A percentile compares a stretch with the other conserved stretches of the same genome.
phyloP scores from a whole-genome alignment of 1,140 invertebrate genomes.

The Melanaphis sacchari region DNA sequence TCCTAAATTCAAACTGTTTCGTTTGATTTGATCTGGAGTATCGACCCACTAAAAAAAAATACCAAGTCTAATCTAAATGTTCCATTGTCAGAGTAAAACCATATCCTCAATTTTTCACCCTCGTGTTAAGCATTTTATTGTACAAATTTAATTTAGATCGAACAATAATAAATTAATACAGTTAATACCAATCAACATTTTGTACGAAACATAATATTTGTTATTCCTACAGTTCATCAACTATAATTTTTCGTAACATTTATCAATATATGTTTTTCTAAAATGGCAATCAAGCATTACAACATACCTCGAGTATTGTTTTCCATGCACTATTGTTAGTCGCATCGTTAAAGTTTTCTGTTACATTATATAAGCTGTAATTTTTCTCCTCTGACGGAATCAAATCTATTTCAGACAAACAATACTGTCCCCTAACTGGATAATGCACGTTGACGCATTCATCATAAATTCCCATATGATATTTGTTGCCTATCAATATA shows the following conservation, averaged over 20 bases:
- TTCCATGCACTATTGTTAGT: not conserved
- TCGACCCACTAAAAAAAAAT: conserved; percentile 32
- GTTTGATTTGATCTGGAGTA: not conserved
- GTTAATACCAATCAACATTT: not conserved
- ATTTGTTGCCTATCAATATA: not conserved
- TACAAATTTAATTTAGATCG: not conserved
- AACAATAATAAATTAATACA: not conserved
- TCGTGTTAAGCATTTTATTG: no score
- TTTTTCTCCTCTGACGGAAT: not conserved
- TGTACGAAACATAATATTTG: not conserved
- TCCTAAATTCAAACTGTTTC: conserved; percentile 24
- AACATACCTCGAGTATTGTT: conserved; percentile 30
- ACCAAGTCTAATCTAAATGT: not conserved
- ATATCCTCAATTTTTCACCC: not conserved
- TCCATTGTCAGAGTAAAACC: not conserved
- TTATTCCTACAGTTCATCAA: not conserved
- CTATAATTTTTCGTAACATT: not conserved
- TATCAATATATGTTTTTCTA: not conserved
- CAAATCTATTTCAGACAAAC: conserved; percentile 4
- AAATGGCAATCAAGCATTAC: not conserved
- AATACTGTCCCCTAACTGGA: conserved; percentile 34
- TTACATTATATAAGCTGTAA: not conserved
- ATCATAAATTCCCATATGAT: conserved; percentile 22
- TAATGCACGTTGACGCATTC: not conserved
- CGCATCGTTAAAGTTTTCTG: not conserved